Conservation (phyloP, 2,113 vertebrate species). For the Lathamus discolor region DNA sequence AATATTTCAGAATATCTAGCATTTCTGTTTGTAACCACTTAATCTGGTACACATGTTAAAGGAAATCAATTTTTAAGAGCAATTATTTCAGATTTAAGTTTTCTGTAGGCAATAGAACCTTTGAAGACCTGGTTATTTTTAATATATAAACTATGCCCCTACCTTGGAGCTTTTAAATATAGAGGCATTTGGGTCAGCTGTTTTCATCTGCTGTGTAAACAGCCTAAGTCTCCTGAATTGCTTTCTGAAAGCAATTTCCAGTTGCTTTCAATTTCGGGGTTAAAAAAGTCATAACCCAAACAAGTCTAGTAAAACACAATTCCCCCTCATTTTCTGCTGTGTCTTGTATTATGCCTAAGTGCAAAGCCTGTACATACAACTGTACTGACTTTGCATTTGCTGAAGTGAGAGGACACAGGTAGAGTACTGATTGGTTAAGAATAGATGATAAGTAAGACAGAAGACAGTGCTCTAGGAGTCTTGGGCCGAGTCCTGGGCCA, state of each 20-base stretch:
- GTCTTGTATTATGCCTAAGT: neutral
- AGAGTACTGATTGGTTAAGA: neutral
- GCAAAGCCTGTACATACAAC: neutral
- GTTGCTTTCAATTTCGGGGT: conserved; percentile 23
- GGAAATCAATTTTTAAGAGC: conserved; percentile 47
- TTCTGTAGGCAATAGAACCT: conserved; percentile 31
- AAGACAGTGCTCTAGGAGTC: neutral
- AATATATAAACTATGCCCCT: conserved; percentile 26
- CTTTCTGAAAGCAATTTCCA: conserved; percentile 32
- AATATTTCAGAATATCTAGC: conserved; percentile 41
- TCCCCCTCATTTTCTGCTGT: neutral
- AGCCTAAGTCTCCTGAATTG: conserved; percentile 32
- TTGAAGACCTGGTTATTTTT: conserved; percentile 28
- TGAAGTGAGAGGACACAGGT: neutral
- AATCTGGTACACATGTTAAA: conserved; percentile 63
- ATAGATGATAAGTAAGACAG: neutral
- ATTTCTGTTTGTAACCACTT: conserved; percentile 47
- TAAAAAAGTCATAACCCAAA: neutral
- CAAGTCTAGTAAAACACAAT: neutral
- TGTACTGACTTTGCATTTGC: neutral
- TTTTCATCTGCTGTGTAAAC: conserved; percentile 58
- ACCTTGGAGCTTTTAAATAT: conserved; percentile 38
- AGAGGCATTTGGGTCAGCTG: conserved; percentile 24
- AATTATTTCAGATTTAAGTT: conserved; percentile 59
- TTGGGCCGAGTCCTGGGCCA: neutral